phyloP scores from a whole-genome alignment of 2,113 vertebrate species.

The mouse (Mus musculus) region GRCm39 chr1:115843501-115844000 shows the following conservation, averaged over 20 bases:
- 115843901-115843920: neutral
- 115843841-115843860: neutral
- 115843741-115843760: no score
- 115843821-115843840: neutral
- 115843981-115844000: neutral
- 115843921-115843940: neutral
- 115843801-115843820: neutral
- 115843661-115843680: neutral
- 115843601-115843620: neutral
- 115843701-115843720: neutral
- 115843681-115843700: neutral
- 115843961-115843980: neutral
- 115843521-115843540: no score
- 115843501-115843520: neutral
- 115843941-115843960: neutral
- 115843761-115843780: no score
- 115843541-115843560: neutral
- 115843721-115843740: no score
- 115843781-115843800: neutral
- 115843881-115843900: neutral
- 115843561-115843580: neutral
- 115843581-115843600: neutral
- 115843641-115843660: neutral
- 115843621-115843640: neutral
- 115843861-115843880: neutral